Base-by-base conservation (phyloP, 2,113 vertebrate species). In the Podarcis raffonei region DNA sequence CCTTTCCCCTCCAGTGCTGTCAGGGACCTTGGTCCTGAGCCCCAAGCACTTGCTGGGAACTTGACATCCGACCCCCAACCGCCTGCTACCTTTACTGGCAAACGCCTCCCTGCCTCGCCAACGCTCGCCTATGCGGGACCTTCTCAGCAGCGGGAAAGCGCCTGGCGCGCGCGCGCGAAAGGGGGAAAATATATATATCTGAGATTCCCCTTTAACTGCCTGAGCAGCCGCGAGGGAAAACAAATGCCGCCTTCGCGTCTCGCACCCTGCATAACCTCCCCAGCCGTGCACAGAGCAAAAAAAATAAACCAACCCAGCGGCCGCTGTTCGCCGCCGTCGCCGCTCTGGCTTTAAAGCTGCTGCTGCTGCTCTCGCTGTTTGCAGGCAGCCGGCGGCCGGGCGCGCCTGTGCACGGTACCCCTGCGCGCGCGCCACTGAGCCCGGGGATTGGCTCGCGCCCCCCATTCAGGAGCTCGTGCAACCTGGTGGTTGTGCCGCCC, bases 391-490 rank as follows among this genome's bases (percentile, higher is more conserved):
- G 75, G 35, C 74, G 18, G 66, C 87, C 92, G 91, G 87, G 84
- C 91, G 84, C 89, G 83, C 83, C 35, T 6, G 87, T 84, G 57
- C 74, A 85, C 69, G 8, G 75, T 88, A 87, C 89, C 89, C 88
- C 68, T 42, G 90, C 30, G 91, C 92, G 92, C 90, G n/a, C 91
- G 86, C 88, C 32, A 86, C 89, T 81, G 86, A 86, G 89, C 83
- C 76, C 37, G 27, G 91, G 92, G 93, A 95, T 94, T 95, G 96
- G 94, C 87, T 94, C 87, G 15, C 78, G 62, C 90, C 84, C 88
- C 92, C 53, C 86, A 76, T 87, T 71, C 89, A 85, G 89, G 91
- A 89, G 87, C 94, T 77, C 90, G 82, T 87, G 92, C 92, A 71
- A 88, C 87, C 80, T 78, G 89, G 83, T 35, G 85, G 72, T 3